phyloP scores from a whole-genome alignment of 2,797 vertebrate species.

The Gastrophryne carolinensis region DNA sequence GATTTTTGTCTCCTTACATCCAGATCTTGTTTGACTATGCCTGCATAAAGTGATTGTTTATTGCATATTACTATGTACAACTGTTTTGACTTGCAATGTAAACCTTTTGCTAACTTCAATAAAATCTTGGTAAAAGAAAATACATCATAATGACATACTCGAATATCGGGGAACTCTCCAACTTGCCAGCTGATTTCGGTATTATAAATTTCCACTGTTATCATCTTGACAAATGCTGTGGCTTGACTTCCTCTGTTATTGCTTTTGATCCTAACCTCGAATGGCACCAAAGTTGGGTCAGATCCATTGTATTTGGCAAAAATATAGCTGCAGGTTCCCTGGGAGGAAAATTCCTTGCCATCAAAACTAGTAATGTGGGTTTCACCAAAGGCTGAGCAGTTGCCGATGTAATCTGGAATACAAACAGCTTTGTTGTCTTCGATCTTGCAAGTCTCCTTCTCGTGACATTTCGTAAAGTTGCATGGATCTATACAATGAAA shows the following conservation, averaged over 20 bases:
- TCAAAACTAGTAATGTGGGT: conserved; percentile 56
- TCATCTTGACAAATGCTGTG: conserved; percentile 62
- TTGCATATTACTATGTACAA: no score
- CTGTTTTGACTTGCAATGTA: no score
- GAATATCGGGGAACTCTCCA: conserved; percentile 64
- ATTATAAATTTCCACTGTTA: conserved; percentile 63
- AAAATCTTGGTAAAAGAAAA: no score
- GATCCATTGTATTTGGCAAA: conserved; percentile 39
- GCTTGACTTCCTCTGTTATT: conserved; percentile 65
- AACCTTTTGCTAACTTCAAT: no score
- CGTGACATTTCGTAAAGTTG: background rate
- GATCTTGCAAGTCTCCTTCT: conserved; percentile 20
- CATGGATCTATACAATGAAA: no score
- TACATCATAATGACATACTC: conserved; percentile 59
- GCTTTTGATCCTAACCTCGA: conserved; percentile 68
- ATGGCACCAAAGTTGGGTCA: conserved; percentile 55
- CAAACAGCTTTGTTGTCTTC: conserved; percentile 17
- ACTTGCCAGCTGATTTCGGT: conserved; percentile 59
- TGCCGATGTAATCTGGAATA: conserved; percentile 8
- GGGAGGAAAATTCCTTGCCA: conserved; percentile 62
- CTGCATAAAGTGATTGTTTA: no score
- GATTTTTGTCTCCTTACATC: no score
- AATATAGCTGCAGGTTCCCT: conserved; percentile 70
- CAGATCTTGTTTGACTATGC: no score
- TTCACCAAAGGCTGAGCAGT: conserved; percentile 69